Base-by-base conservation (phyloP, 2,113 vertebrate genomes). In the Petroica traversi region DNA sequence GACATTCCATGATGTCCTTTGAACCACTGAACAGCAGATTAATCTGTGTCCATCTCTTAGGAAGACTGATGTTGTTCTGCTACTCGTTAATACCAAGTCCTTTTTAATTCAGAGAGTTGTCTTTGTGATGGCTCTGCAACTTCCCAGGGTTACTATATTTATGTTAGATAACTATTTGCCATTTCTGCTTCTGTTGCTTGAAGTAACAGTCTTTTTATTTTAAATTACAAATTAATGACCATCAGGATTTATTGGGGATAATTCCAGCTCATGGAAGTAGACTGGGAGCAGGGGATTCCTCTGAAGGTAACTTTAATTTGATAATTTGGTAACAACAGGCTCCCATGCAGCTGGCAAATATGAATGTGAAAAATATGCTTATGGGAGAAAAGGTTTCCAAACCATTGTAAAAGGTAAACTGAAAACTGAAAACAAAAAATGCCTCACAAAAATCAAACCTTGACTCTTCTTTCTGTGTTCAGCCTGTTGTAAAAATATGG, bases 81-180 rank as follows among this genome's bases (percentile, higher is more conserved):
- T 72, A 8, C 61, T 96, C 1, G 0, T 92, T 96, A 96, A 95
- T 62, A 57, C 29, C 14, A 61, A 25, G 33, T 85, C 26, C 24
- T 93, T 97, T 96, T 94, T 96, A 83, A 96, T 85, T 62, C 74
- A 76, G 49, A 41, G 38, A 22, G 62, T 75, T 96, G 54, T 93
- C 69, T 97, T 84, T 95, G 62, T 96, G 92, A 96, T 46, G 69
- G 66, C 36, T 93, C 64, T 88, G 89, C 89, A 96, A 62, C 46
- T 89, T 97, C 73, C 88, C 94, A 97, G 97, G 93, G 92, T 97
- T 96, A 93, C 43, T 74, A 14, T 88, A 69, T 90, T 90, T 96
- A 92, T 88, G 51, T 45, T 24, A 63, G 80, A 58, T 69, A 89
- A 68, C 96, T 93, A 95, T 95, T 96, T 91, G 36, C 49, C 74